phyloP scores from a whole-genome alignment of 2,113 vertebrate species.

The Thomomys bottae region DNA sequence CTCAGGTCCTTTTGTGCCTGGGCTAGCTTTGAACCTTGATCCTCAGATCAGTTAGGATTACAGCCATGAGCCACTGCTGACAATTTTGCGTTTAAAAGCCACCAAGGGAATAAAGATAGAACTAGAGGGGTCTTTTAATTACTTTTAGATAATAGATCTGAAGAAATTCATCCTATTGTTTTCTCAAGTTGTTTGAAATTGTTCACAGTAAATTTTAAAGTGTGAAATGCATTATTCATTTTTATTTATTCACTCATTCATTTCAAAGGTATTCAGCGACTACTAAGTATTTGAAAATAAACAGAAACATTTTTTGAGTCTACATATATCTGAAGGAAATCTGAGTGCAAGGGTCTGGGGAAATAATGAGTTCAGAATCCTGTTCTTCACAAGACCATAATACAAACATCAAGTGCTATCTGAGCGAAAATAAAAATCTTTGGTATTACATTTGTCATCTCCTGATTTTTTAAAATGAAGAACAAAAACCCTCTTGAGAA shows the following conservation, averaged over 20 bases:
- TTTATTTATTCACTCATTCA: not conserved
- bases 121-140: not conserved
- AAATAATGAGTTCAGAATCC: not conserved
- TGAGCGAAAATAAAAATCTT: not conserved
- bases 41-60: too few relatives aligned
- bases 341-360: too few relatives aligned
- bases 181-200: slow-evolving; percentile 32
- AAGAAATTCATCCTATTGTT: not conserved
- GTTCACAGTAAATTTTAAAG: not conserved
- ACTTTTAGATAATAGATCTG: not conserved
- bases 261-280: not conserved
- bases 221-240: slow-evolving; percentile 16
- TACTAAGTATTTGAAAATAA: not conserved
- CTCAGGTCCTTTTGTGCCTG: too few relatives aligned
- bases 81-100: not conserved
- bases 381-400: not conserved
- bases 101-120: not conserved
- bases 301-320: not conserved
- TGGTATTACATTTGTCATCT: not conserved
- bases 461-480: not conserved
- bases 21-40: too few relatives aligned
- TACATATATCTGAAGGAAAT: too few relatives aligned
- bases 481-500: not conserved
- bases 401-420: not conserved
- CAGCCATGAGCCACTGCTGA: too few relatives aligned